Percentiles rank a stretch among this genome's conserved stretches.
phyloP scores from a whole-genome alignment of 2,888 invertebrate species.

The Sarcophaga carnaria region DNA sequence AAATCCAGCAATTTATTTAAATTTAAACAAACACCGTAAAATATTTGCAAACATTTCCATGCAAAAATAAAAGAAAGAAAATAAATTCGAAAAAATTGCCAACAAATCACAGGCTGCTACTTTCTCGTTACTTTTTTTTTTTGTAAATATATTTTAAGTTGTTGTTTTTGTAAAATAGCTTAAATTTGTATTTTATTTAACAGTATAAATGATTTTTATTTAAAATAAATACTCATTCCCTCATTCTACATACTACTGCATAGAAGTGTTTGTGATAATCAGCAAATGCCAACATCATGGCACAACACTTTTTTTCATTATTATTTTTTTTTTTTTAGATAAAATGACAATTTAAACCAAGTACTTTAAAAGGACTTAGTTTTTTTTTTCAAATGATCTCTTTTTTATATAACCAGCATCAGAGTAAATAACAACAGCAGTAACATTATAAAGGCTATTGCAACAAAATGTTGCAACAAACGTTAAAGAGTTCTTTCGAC shows the following conservation, averaged over 20 bases:
- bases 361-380: not conserved
- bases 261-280: slow-evolving; percentile 33
- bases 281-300: slow-evolving; percentile 43
- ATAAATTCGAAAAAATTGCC: not conserved
- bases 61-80: not conserved
- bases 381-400: not conserved
- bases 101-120: not conserved
- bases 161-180: not conserved
- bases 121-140: not conserved
- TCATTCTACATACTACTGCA: not conserved
- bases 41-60: not conserved
- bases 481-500: not conserved
- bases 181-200: not conserved
- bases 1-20: slow-evolving; percentile 34
- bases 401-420: not conserved
- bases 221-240: too few relatives aligned
- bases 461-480: not conserved
- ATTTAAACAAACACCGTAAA: slow-evolving; percentile 16
- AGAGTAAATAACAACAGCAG: not conserved
- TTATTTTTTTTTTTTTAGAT: not conserved
- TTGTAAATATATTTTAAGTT: not conserved
- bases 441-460: not conserved
- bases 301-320: not conserved
- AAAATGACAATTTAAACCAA: slow-evolving; percentile 1
- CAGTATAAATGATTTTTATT: not conserved